These are phyloP conservation scores for Oxystoma pomonae DNA, from an alignment of 2,888 invertebrate genomes.

Conservation along the genomic window DNA sequence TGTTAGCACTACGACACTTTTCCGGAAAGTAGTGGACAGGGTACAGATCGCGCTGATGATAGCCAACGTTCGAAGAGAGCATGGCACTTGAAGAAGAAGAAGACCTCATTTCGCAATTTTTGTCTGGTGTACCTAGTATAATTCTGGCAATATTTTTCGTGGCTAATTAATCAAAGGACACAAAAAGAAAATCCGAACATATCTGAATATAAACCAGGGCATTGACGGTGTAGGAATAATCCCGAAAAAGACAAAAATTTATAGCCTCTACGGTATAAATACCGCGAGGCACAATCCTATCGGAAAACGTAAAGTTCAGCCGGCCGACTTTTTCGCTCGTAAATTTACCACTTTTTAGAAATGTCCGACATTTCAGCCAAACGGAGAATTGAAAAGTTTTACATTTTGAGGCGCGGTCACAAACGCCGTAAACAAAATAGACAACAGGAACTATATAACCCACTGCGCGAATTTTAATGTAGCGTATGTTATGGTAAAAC, in stretches of 20 bases:
- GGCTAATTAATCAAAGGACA: not conserved
- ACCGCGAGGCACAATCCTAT: not conserved
- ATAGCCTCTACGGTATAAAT: not conserved
- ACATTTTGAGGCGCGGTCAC: not conserved
- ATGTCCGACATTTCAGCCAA: not conserved
- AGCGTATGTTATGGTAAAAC: too few relatives aligned
- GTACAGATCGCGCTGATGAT: too few relatives aligned
- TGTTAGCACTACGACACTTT: too few relatives aligned
- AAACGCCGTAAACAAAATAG: not conserved
- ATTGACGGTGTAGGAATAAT: not conserved
- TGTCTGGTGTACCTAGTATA: too few relatives aligned
- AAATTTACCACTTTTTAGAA: not conserved
- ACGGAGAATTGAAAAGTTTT: not conserved
- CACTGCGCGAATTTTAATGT: too few relatives aligned
- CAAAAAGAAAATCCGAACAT: not conserved
- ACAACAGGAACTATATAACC: too few relatives aligned
- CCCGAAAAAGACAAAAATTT: not conserved
- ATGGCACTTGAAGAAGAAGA: too few relatives aligned
- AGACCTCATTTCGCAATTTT: too few relatives aligned
- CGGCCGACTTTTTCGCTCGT: not conserved
- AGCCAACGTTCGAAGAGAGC: too few relatives aligned
- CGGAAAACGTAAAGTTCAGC: not conserved
- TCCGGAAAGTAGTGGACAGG: too few relatives aligned
- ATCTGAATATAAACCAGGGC: not conserved
- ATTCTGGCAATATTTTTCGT: too few relatives aligned